Conservation (phyloP, 2,888 invertebrate species). For the Eumacrocentrus americanus region DNA sequence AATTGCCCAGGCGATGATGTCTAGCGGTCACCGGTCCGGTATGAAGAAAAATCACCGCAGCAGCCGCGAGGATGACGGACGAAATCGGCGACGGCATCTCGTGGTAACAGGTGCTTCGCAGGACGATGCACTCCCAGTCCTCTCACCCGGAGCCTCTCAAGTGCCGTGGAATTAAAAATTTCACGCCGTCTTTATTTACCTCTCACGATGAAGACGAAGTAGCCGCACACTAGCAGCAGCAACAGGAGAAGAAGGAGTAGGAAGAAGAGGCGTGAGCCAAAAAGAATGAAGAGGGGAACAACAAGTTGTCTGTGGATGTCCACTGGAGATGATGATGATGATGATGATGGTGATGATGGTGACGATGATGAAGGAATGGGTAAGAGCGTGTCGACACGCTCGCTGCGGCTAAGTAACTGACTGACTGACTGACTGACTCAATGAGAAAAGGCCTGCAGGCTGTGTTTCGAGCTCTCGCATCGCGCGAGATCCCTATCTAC, state of each 20-base stretch:
- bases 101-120: constrained; percentile 32
- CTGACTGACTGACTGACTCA: constrained; percentile 58
- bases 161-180: constrained; percentile 45
- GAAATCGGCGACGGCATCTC: constrained; percentile 54
- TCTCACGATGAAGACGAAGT: no score
- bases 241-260: neutral
- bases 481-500: constrained; percentile 53
- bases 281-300: constrained; percentile 1
- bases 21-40: constrained; percentile 46
- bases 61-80: constrained; percentile 47
- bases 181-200: constrained; percentile 36
- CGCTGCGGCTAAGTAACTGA: constrained; percentile 55
- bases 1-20: constrained; percentile 52
- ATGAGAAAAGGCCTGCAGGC: constrained; percentile 49
- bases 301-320: no score
- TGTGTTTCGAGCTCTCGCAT: constrained; percentile 42
- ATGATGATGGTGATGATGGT: constrained; percentile 5
- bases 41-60: constrained; percentile 47
- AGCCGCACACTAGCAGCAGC: no score
- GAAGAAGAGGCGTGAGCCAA: neutral
- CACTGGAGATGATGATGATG: neutral
- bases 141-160: constrained; percentile 1
- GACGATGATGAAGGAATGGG: constrained; percentile 20
- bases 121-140: constrained; percentile 17
- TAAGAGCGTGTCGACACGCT: constrained; percentile 44